Conservation (phyloP, 2,888 invertebrate genomes). For the Melieria picta region DNA sequence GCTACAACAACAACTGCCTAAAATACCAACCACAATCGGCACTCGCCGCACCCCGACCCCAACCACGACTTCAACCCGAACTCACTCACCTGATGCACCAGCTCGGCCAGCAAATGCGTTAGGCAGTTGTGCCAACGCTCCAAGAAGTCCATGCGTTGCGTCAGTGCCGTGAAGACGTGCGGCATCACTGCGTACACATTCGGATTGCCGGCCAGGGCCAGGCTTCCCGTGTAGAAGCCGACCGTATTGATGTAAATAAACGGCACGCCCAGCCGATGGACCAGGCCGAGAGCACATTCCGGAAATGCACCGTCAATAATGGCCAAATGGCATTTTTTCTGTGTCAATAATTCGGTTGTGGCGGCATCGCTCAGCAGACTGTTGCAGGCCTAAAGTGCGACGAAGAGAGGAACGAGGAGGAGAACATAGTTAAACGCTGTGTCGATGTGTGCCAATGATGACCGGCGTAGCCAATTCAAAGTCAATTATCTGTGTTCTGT, state of each 20-base stretch:
- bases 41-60: background rate
- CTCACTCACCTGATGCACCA: constrained; percentile 70
- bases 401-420: no score
- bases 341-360: constrained; percentile 67
- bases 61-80: background rate
- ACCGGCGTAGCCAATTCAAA: background rate
- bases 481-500: background rate
- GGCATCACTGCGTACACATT: constrained; percentile 79
- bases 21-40: background rate
- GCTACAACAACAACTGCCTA: no score
- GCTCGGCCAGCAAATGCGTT: constrained; percentile 69
- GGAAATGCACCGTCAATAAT: constrained; percentile 82
- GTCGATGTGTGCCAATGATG: background rate
- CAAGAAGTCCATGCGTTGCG: constrained; percentile 71
- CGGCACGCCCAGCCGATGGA: constrained; percentile 74
- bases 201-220: constrained; percentile 78
- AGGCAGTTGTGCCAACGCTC: constrained; percentile 72
- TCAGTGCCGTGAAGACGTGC: constrained; percentile 73
- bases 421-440: no score
- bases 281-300: constrained; percentile 78
- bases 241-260: constrained; percentile 85
- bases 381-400: constrained; percentile 71
- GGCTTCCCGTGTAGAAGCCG: constrained; percentile 76
- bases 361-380: constrained; percentile 72
- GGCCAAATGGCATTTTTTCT: constrained; percentile 71